A percentile compares a stretch with the other conserved stretches of the same genome.
Conservation (phyloP, 2,888 invertebrate genomes). For the Adelphocoris suturalis region DNA sequence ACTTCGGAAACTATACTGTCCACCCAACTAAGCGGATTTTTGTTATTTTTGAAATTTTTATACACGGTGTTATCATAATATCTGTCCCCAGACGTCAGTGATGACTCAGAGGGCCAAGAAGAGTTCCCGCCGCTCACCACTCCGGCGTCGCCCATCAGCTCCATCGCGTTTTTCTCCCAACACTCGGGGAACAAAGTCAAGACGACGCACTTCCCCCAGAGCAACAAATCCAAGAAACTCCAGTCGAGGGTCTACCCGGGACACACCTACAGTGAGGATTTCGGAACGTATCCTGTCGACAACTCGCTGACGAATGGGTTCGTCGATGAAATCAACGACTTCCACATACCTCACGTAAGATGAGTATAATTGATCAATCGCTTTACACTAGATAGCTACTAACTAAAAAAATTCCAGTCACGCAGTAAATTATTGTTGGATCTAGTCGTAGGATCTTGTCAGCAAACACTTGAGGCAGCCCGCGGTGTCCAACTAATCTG, state of each 20-base stretch:
- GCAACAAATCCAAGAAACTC: neutral
- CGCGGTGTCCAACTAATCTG: too few relatives aligned
- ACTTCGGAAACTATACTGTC: too few relatives aligned
- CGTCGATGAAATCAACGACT: conserved; percentile 48
- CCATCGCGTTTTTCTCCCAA: neutral
- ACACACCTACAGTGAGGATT: conserved; percentile 44
- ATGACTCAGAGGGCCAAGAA: neutral
- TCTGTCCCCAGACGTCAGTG: conserved; percentile 37
- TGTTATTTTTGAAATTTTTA: too few relatives aligned
- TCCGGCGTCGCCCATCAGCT: conserved; percentile 1
- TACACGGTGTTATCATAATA: too few relatives aligned
- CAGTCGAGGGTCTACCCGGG: conserved; percentile 58
- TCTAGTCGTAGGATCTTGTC: too few relatives aligned
- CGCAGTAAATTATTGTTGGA: too few relatives aligned
- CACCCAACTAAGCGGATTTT: too few relatives aligned
- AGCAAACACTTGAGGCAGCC: too few relatives aligned
- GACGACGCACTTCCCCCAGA: neutral
- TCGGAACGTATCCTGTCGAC: conserved; percentile 47
- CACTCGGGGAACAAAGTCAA: neutral
- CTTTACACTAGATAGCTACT: too few relatives aligned
- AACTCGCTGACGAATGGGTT: conserved; percentile 24
- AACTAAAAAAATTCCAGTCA: too few relatives aligned
- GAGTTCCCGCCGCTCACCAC: neutral
- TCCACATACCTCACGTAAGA: conserved; percentile 27
- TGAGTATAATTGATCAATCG: neutral